phyloP scores from a whole-genome alignment of 2,113 vertebrate species.

The Diphyllodes magnificus region DNA sequence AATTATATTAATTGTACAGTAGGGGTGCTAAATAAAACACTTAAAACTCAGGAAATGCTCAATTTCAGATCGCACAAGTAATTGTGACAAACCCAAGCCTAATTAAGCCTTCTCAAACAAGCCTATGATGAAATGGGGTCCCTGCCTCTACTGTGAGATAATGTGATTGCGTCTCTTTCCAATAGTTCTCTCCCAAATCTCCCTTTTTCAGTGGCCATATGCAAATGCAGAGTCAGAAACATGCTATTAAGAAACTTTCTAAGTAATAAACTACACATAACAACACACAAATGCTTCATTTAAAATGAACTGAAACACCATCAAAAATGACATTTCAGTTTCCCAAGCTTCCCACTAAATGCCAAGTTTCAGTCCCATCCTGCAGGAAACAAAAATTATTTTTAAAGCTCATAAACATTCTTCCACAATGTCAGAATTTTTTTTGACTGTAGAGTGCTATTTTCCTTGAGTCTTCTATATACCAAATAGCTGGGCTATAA shows the following conservation, averaged over 20 bases:
- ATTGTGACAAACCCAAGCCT: background rate
- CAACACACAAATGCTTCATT: background rate
- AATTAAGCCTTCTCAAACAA: background rate
- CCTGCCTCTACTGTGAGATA: background rate
- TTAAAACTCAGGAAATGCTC: conserved; percentile 19
- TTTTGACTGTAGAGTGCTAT: background rate
- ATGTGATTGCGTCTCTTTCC: background rate
- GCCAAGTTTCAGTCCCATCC: background rate
- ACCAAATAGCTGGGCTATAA: background rate
- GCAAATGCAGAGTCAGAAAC: background rate
- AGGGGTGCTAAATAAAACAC: conserved; percentile 7
- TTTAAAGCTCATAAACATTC: background rate
- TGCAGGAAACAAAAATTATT: background rate
- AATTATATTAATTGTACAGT: background rate
- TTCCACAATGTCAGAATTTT: background rate
- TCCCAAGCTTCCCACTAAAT: background rate
- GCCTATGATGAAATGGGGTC: background rate
- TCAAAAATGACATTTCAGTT: background rate
- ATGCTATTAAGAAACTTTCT: background rate
- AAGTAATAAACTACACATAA: background rate
- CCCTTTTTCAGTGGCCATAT: background rate
- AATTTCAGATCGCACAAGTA: background rate
- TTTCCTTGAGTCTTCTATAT: background rate
- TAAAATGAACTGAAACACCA: background rate
- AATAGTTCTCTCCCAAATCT: background rate